Conservation (phyloP, 2,888 invertebrate species). For the Sisyra nigra region DNA sequence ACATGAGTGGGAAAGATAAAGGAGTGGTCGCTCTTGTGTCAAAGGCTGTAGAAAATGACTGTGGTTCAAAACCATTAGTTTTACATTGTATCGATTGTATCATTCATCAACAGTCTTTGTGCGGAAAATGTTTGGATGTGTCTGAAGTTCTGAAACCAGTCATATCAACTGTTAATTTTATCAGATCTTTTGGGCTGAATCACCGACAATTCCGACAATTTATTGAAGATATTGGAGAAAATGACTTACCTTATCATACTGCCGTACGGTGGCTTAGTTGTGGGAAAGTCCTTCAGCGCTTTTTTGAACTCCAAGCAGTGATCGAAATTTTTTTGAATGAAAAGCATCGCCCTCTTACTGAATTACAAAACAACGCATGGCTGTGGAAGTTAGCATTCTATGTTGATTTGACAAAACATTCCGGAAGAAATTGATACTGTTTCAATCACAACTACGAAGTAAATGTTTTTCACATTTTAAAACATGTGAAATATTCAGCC, state of each 20-base stretch:
- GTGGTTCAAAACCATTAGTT: no score
- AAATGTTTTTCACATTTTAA: no score
- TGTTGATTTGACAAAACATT: constrained; percentile 15
- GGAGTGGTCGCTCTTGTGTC: no score
- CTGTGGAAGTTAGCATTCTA: constrained; percentile 16
- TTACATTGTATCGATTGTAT: no score
- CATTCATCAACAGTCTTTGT: constrained; percentile 11
- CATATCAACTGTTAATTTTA: constrained; percentile 19
- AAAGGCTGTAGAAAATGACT: no score
- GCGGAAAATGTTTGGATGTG: constrained; percentile 20
- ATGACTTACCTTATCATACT: constrained; percentile 14
- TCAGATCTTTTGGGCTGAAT: constrained; percentile 16
- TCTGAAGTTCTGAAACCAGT: constrained; percentile 19
- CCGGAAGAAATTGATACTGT: no score
- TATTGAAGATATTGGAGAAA: constrained; percentile 17
- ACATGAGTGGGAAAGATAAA: no score
- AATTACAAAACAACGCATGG: constrained; percentile 15
- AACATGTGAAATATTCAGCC: no score
- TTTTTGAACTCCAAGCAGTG: constrained; percentile 14
- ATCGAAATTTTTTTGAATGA: constrained; percentile 14
- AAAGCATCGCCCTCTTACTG: constrained; percentile 14
- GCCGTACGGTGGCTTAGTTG: constrained; percentile 14
- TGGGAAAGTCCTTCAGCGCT: constrained; percentile 13
- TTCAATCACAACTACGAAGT: no score
- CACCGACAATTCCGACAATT: constrained; percentile 16